These are phyloP conservation scores for Xenopus laevis DNA, from an alignment of 2,113 vertebrate species.

Conservation along the genomic window DNA sequence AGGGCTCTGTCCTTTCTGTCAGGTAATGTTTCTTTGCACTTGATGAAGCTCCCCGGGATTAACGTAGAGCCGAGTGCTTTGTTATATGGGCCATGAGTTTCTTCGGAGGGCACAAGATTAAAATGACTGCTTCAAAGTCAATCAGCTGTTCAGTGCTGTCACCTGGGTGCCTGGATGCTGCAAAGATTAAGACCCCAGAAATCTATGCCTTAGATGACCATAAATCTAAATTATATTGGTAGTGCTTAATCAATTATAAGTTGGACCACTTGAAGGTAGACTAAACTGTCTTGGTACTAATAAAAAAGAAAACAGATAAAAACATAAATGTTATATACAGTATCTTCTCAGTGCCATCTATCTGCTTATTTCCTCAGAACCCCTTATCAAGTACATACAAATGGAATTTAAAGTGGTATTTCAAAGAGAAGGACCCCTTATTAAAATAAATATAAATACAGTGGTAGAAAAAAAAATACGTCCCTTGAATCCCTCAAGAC, in stretches of 20 bases:
- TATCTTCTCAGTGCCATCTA: background rate
- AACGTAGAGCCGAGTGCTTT: slow-evolving; percentile 21
- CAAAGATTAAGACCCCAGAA: slow-evolving; percentile 40
- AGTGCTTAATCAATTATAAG: slow-evolving; percentile 38
- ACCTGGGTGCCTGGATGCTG: slow-evolving; percentile 17
- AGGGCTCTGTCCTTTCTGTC: slow-evolving; percentile 21
- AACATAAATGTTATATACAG: background rate
- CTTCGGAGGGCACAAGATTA: slow-evolving; percentile 31
- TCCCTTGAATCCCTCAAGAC: too few species aligned
- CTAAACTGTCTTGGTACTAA: background rate
- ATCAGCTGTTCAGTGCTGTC: slow-evolving; percentile 3
- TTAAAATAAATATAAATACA: too few species aligned
- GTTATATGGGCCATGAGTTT: slow-evolving; percentile 38
- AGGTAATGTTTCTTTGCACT: slow-evolving; percentile 26
- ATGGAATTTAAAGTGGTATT: too few species aligned
- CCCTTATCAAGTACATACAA: background rate
- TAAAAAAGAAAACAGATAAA: background rate
- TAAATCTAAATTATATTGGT: slow-evolving; percentile 36
- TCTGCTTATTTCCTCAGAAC: slow-evolving; percentile 2
- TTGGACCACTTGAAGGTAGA: slow-evolving; percentile 34
- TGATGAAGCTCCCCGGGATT: slow-evolving; percentile 30
- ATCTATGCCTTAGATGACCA: slow-evolving; percentile 36
- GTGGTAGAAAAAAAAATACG: too few species aligned
- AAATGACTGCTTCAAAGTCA: slow-evolving; percentile 37
- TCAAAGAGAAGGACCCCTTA: too few species aligned